phyloP scores from a whole-genome alignment of 2,797 vertebrate genomes.

The Aythya fuligula region DNA sequence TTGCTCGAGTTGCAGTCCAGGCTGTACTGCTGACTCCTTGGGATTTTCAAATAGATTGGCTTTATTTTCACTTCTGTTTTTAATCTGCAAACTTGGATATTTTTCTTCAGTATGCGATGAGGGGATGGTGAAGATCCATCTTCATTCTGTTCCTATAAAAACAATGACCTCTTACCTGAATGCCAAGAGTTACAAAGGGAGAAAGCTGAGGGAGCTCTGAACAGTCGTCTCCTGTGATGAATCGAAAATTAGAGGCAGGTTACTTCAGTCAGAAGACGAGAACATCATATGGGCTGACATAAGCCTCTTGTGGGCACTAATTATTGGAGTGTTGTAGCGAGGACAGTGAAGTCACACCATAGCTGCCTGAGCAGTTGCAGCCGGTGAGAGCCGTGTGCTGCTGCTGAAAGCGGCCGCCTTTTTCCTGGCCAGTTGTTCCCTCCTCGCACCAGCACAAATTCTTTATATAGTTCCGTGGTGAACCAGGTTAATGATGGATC shows the following conservation, averaged over 20 bases:
- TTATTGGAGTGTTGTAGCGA: background rate
- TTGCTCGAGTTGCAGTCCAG: background rate
- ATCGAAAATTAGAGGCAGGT: background rate
- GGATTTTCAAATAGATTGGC: background rate
- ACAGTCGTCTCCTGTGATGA: background rate
- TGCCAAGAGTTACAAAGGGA: background rate
- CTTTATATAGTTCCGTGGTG: constrained; percentile 30
- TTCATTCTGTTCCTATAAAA: background rate
- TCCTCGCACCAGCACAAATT: constrained; percentile 20
- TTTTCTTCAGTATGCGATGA: background rate
- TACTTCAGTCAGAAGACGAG: background rate
- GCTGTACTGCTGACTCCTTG: background rate
- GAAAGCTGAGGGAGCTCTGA: background rate
- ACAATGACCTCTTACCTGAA: background rate
- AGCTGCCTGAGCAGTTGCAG: background rate
- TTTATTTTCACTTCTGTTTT: background rate
- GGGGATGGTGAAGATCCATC: background rate
- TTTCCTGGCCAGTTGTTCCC: background rate
- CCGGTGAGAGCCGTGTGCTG: background rate
- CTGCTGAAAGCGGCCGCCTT: background rate
- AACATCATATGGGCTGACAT: background rate
- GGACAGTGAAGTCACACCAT: background rate
- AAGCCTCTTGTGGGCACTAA: background rate
- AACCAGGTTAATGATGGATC: constrained; percentile 64
- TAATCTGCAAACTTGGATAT: background rate